Evolutionary conservation across 2,888 invertebrate genomes (phyloP).

Genomic region (Chrysotoxum bicinctum): DNA sequence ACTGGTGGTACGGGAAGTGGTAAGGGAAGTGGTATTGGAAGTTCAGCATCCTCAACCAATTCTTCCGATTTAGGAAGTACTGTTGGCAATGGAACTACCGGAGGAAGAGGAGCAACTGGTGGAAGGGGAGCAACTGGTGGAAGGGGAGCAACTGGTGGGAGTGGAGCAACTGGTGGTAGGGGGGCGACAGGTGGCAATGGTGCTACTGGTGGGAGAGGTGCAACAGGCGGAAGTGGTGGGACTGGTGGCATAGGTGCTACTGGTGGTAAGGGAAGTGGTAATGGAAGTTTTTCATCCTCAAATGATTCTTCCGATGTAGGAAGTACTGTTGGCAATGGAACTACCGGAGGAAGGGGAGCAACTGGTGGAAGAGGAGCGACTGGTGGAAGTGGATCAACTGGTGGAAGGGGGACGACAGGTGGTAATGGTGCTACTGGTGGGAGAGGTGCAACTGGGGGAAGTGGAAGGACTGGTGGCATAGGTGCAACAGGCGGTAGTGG

Average conservation of each 20-base stretch:
- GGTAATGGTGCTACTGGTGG: background rate
- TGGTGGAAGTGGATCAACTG: background rate
- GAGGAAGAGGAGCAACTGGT: no score
- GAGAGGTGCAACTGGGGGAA: background rate
- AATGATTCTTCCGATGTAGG: no score
- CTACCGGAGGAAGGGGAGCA: background rate
- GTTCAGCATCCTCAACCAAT: no score
- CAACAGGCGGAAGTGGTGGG: background rate
- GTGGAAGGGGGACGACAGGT: background rate
- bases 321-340: background rate
- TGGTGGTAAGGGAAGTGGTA: no score
- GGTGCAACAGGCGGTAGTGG: no score
- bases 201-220: background rate
- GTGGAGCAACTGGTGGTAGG: background rate
- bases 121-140: background rate
- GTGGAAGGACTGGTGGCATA: no score
- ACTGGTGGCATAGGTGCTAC: no score
- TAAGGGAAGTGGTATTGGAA: no score
- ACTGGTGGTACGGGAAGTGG: background rate
- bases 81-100: no score
- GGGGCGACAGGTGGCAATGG: background rate
- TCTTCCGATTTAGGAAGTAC: no score
- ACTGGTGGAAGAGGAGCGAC: background rate
- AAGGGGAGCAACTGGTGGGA: background rate
- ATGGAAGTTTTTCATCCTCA: no score